phyloP scores from a whole-genome alignment of 2,888 invertebrate genomes.

The Drosophila meridiana region DNA sequence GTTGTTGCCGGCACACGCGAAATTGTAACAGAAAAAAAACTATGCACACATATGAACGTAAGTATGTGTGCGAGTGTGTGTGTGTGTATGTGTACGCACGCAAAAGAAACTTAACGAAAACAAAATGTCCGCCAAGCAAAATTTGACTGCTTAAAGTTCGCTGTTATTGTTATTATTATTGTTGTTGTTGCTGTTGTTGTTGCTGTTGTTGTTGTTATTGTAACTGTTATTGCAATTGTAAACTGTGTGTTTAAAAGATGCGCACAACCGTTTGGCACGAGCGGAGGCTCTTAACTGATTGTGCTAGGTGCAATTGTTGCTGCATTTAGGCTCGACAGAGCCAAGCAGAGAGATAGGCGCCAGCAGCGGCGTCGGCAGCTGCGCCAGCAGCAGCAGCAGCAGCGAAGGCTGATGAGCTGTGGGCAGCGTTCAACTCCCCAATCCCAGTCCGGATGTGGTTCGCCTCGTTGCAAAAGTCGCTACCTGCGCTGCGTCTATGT shows the following conservation, averaged over 20 bases:
- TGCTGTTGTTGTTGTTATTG: constrained; percentile 14
- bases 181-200: neutral
- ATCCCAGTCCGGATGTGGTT: constrained; percentile 55
- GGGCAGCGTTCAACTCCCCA: constrained; percentile 45
- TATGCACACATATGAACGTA: no score
- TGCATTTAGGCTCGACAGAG: constrained; percentile 78
- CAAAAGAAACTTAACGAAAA: constrained; percentile 7
- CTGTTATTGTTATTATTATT: constrained; percentile 2
- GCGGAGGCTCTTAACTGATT: constrained; percentile 83
- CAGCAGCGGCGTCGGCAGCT: constrained; percentile 15
- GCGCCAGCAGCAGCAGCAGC: constrained; percentile 5
- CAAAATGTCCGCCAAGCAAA: constrained; percentile 17
- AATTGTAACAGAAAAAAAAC: constrained; percentile 19
- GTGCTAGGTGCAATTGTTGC: constrained; percentile 70
- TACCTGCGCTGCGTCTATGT: neutral
- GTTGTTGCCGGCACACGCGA: constrained; percentile 43
- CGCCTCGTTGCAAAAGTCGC: constrained; percentile 51
- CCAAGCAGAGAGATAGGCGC: constrained; percentile 50
- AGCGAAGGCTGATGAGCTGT: constrained; percentile 17
- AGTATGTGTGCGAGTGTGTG: neutral
- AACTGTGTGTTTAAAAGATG: constrained; percentile 44
- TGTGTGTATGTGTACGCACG: constrained; percentile 1
- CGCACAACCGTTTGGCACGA: constrained; percentile 82
- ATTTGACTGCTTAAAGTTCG: constrained; percentile 8
- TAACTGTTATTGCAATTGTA: neutral